These are phyloP conservation scores for Andrena bicolor DNA, from an alignment of 2,888 invertebrate species.

Conservation along the genomic window DNA sequence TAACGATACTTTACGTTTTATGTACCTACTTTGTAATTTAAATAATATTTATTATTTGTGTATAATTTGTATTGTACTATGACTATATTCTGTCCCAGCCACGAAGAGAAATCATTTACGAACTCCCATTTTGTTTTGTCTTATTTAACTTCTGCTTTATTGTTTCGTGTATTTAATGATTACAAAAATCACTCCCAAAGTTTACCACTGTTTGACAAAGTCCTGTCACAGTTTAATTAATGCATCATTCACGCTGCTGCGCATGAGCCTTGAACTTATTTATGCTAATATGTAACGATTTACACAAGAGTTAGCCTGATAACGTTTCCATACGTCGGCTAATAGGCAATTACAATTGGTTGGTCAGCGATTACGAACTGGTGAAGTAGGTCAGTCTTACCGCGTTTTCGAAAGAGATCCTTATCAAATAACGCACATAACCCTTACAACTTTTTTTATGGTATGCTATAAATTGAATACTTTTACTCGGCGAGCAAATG, in stretches of 20 bases:
- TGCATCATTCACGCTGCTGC: slow-evolving; percentile 70
- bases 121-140: neutral
- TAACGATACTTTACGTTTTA: too few species aligned
- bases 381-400: slow-evolving; percentile 58
- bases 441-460: slow-evolving; percentile 47
- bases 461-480: slow-evolving; percentile 43
- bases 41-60: too few species aligned
- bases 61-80: too few species aligned
- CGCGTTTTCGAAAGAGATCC: slow-evolving; percentile 46
- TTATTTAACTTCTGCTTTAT: neutral
- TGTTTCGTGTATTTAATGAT: neutral
- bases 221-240: slow-evolving; percentile 63
- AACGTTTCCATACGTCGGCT: slow-evolving; percentile 67
- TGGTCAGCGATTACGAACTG: slow-evolving; percentile 60
- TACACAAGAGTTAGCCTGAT: slow-evolving; percentile 70
- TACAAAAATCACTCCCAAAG: slow-evolving; percentile 42
- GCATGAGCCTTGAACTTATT: slow-evolving; percentile 79
- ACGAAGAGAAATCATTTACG: neutral
- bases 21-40: too few species aligned
- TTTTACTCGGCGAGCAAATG: neutral
- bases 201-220: slow-evolving; percentile 50
- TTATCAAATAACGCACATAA: slow-evolving; percentile 54
- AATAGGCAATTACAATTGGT: slow-evolving; percentile 69
- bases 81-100: too few species aligned
- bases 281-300: slow-evolving; percentile 77